Evolutionary conservation across 2,888 invertebrate species (phyloP), one percentile per base, ranked within the genome.

Genomic region (Physocephala rufipes): DNA sequence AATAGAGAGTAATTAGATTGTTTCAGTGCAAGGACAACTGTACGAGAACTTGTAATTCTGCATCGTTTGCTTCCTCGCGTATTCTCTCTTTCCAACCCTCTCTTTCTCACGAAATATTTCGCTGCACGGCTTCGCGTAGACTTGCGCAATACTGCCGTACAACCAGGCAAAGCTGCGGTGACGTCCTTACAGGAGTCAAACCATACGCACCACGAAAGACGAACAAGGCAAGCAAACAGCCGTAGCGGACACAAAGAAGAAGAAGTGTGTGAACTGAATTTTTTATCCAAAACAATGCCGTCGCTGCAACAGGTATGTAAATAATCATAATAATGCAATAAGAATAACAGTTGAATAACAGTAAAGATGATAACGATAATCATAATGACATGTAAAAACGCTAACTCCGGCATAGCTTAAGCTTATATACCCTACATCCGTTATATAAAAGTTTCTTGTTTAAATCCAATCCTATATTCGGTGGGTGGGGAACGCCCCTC

Each of bases 291-390:
- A 85, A 84, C 83, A 83, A 85, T 85, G 85, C 84, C 84, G 78
- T 81, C 81, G 79, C 82, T 84, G 85, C 85, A 85, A 85, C 85
- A 85, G 85, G 85, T 85, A 85, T 82, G 84, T 84, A 82, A 82
- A 83, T 83, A 83, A 81, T 78, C 81, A 82, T 80, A 81, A 24
- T 79, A 68, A 70, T n/a, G n/a, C n/a, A n/a, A n/a, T n/a, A n/a
- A n/a, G n/a, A n/a, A n/a, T n/a, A n/a, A n/a, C n/a, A n/a, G n/a
- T n/a, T n/a, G n/a, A n/a, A n/a, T n/a, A n/a, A n/a, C n/a, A n/a
- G n/a, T n/a, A n/a, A n/a, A n/a, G n/a, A n/a, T n/a, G n/a, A n/a
- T n/a, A n/a, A n/a, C n/a, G n/a, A n/a, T n/a, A n/a, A n/a, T n/a
- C n/a, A n/a, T n/a, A n/a, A n/a, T n/a, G n/a, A n/a, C n/a, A n/a